Evolutionary conservation across 2,113 vertebrate genomes (phyloP), one percentile per base, ranked within the genome.

Genomic region (Junco hyemalis): DNA sequence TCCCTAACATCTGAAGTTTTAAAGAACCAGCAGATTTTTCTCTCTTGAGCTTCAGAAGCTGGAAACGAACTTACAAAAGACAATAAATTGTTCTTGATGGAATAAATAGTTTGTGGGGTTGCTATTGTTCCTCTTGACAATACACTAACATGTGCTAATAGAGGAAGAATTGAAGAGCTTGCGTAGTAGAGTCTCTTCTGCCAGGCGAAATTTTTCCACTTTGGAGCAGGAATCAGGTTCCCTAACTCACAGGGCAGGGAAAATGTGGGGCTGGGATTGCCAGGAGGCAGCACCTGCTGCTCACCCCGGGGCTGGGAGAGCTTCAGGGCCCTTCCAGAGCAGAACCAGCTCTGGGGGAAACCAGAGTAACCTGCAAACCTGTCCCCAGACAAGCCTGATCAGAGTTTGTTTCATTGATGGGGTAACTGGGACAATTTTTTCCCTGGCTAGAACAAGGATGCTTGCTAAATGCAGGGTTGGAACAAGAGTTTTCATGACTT

Each of bases 1-100:
- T 88, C 68, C 12, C 91, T 86, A 81, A 95, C 97, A 96, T 97
- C 97, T 95, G 95, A 96, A 95, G 95, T 96, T 97, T 97, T 91
- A 97, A 93, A 93, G 96, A 97, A 94, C 65, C 81, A 93, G 85
- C 73, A 95, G 94, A 95, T 94, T 81, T 84, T 96, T 95, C 82
- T 88, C 92, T 94, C 86, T 96, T 88, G 92, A 96, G 93, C 93
- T 90, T 97, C 89, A 95, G 95, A 95, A 97, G 93, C 95, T 97
- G 94, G 94, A 95, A 97, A 87, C 23, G 8, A 96, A 72, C 89
- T 91, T 93, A 95, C 88, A 96, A 97, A 97, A 94, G 90, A 94
- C 95, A 95, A 94, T 95, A 96, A 96, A 97, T 95, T 94, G 95
- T 89, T 92, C 89, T 92, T 94, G 92, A 94, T 95, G 90, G 95